Base-by-base conservation (phyloP, 2,888 invertebrate species). In the Autographa pulchrina region DNA sequence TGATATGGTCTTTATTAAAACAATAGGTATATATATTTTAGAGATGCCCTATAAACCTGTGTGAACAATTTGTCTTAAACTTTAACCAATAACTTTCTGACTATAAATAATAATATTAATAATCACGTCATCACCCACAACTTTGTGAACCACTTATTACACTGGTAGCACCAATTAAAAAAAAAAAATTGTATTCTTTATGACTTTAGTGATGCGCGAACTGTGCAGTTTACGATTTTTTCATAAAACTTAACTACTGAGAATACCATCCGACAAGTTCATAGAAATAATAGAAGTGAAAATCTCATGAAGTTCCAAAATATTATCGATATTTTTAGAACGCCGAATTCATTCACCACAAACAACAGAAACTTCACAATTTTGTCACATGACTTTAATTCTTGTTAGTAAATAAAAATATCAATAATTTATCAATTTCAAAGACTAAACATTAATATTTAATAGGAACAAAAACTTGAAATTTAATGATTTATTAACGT, bases 191-290 rank as follows among this genome's bases (percentile, higher is more conserved):
- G 3, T 5, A 0, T 48, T 48, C 60, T 65, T 31, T 58, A 75
- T 62, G 61, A 16, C 13, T 48, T 25, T 68, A 75, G 75, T 68
- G 80, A 7, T 43, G 68, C 14, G 0, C 31, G 6, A 18, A 0
- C 5, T 8, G 0, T 41, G 0, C 0, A 9, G 25, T 56, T 52
- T 65, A 64, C 75, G 75, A 75, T 75, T 75, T 66, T 74, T 31
- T 0, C 11, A 3, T 7, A 48, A n/a, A 25, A 18, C 62, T 4
- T 0, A 5, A 9, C 1, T 11, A 54, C 20, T 31, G 66, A 74
- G 54, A 65, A 66, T 78, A 9, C 41, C 7, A 35, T 6, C 18
- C 8, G 2, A 25, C 25, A 25, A 25, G 25, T 25, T 25, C 1
- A 25, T 16, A 38, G 4, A 62, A 5, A 41, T 25, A 4, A 11